phyloP scores from a whole-genome alignment of 1,140 invertebrate species.

The Drosophila mojavensis region DNA sequence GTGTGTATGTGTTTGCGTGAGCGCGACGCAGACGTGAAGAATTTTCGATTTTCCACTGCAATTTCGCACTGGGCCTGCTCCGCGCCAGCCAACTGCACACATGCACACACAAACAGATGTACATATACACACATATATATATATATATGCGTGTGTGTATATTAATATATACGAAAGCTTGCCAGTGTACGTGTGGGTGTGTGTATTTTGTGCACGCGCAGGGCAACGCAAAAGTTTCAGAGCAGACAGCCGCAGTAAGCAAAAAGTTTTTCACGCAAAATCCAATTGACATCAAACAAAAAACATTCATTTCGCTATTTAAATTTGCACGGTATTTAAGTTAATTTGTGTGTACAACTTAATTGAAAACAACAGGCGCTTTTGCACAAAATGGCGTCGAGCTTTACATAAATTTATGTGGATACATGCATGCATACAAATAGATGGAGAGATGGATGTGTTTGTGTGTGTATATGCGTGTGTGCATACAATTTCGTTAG shows the following conservation, averaged over 20 bases:
- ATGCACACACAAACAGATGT: slow-evolving; percentile 5
- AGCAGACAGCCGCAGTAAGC: slow-evolving; percentile 50
- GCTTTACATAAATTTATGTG: background rate
- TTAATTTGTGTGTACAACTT: slow-evolving; percentile 17
- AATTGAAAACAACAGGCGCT: slow-evolving; percentile 25
- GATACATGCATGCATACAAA: background rate
- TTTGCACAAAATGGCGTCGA: slow-evolving; percentile 33
- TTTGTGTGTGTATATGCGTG: slow-evolving; percentile 5
- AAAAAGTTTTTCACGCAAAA: slow-evolving; percentile 53
- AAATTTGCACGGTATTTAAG: slow-evolving; percentile 15
- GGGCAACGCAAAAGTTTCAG: slow-evolving; percentile 48
- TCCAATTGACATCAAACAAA: slow-evolving; percentile 33
- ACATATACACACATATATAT: too few relatives aligned
- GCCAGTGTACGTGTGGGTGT: slow-evolving; percentile 5
- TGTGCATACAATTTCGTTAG: slow-evolving; percentile 15
- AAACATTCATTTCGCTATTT: slow-evolving; percentile 1
- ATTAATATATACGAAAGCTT: slow-evolving; percentile 6
- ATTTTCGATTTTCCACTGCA: slow-evolving; percentile 87
- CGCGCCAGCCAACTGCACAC: slow-evolving; percentile 42
- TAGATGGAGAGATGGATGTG: background rate
- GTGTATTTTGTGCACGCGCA: slow-evolving; percentile 32
- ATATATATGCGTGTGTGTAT: slow-evolving; percentile 3
- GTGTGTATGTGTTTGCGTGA: slow-evolving; percentile 17
- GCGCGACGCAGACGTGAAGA: slow-evolving; percentile 90
- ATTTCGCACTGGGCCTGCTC: slow-evolving; percentile 90